Evolutionary conservation across 2,113 vertebrate genomes (phyloP).

Genomic region (Lophochroa leadbeateri): DNA sequence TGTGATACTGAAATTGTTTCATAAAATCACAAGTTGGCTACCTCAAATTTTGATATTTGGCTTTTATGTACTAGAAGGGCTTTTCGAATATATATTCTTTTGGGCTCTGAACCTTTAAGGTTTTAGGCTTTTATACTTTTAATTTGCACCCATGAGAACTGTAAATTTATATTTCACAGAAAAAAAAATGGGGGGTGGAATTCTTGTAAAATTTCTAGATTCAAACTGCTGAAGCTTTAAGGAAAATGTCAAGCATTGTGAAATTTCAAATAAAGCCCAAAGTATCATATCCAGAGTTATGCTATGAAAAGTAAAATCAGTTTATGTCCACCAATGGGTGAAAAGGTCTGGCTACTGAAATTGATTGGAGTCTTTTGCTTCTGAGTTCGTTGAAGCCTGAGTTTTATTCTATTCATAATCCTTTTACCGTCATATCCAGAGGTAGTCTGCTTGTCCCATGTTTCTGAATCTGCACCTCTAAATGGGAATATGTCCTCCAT

Average conservation of each 20-base stretch:
- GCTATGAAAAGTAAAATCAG: neutral
- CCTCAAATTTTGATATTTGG: neutral
- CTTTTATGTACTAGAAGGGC: neutral
- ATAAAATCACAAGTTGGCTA: neutral
- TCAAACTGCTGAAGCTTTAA: neutral
- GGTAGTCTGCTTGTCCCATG: neutral
- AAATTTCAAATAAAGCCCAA: neutral
- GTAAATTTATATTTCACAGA: neutral
- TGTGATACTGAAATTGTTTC: neutral
- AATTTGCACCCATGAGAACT: neutral
- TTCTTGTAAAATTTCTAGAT: neutral
- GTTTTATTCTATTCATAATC: neutral
- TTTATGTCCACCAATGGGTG: neutral
- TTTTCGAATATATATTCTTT: neutral
- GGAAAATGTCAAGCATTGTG: neutral
- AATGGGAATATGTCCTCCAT: neutral
- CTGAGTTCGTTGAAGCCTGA: neutral
- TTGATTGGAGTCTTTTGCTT: neutral
- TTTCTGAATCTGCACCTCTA: neutral
- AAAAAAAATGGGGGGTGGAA: neutral
- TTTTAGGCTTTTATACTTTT: neutral
- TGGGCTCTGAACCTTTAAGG: neutral
- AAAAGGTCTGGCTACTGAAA: neutral
- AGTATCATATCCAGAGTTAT: neutral
- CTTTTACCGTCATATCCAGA: neutral